Evolutionary conservation across 2,113 vertebrate genomes (phyloP), one percentile per base, ranked within the genome.

Genomic region (Chroicocephalus ridibundus): DNA sequence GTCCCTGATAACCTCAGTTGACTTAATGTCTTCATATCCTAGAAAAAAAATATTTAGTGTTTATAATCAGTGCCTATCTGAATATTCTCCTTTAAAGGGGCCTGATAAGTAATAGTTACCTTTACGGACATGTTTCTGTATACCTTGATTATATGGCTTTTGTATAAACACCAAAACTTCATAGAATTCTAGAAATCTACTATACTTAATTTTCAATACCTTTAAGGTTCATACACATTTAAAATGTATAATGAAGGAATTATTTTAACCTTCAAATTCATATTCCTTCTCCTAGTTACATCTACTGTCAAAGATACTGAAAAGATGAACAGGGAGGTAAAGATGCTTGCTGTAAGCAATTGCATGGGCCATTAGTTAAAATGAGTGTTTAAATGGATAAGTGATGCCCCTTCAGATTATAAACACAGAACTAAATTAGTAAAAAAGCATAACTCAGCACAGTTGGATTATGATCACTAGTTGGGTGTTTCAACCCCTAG

Each of bases 291-390:
- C 15, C 26, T 84, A 40, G 46, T 51, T 88, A 51, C 9, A 66
- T 83, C 24, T 85, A 3, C 32, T 96, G 79, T 69, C 55, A 82
- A 69, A 94, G 40, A 79, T 83, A 65, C 19, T 87, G 64, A 92
- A 82, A 77, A 96, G 49, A 82, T 21, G 36, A 95, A 32, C 22
- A 75, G n/a, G 80, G 81, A 86, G 78, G 74, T 86, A 91, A 86
- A 97, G 82, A 93, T 95, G 47, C 70, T 87, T 94, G 77, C 47
- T 93, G 77, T 92, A 97, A 94, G 87, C 62, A 93, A 92, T 96
- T 94, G 58, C 70, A 83, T 57, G 88, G 86, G 11, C 74, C 62
- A 90, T 93, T 95, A 93, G 93, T 90, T 92, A 88, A 90, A 96
- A 89, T 17, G 70, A 47, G 32, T 55, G 9, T 95, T 96, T 96